phyloP scores from a whole-genome alignment of 30 jellyfish, hydroid and myxozoan genomes.

The Chrysaora quinquecirrha region DNA sequence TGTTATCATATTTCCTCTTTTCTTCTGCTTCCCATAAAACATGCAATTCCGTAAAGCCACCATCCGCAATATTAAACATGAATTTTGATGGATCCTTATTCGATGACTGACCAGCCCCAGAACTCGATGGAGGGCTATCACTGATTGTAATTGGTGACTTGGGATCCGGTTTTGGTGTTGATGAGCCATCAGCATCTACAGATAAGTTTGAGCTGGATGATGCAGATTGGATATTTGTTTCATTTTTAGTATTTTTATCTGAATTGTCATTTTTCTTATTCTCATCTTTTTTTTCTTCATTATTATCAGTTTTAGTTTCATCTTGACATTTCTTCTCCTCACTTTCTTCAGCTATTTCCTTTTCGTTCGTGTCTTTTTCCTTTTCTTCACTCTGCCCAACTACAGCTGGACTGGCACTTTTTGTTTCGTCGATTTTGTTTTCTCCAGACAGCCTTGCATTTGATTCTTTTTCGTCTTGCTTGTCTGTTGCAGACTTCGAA shows the following conservation, averaged over 20 bases:
- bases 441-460: constrained; percentile 34
- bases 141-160: neutral
- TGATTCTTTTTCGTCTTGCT: neutral
- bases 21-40: constrained; percentile 99
- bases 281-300: neutral
- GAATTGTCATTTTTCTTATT: neutral
- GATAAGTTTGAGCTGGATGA: constrained; percentile 29
- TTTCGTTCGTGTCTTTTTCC: constrained; percentile 10
- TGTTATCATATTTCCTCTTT: constrained; percentile 85
- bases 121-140: neutral
- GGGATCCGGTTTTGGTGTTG: constrained; percentile 13
- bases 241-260: neutral
- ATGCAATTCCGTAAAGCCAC: constrained; percentile 98
- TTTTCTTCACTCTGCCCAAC: constrained; percentile 9
- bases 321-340: neutral
- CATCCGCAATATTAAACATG: constrained; percentile 97
- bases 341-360: neutral
- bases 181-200: constrained; percentile 11
- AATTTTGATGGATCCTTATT: constrained; percentile 72
- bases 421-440: constrained; percentile 6
- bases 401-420: constrained; percentile 9
- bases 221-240: constrained; percentile 26
- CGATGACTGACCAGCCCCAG: constrained; percentile 26
- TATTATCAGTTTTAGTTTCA: constrained; percentile 9
- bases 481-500: neutral